Evolutionary conservation across 1,140 invertebrate species (phyloP).

Genomic region (Zaprionus capensis): DNA sequence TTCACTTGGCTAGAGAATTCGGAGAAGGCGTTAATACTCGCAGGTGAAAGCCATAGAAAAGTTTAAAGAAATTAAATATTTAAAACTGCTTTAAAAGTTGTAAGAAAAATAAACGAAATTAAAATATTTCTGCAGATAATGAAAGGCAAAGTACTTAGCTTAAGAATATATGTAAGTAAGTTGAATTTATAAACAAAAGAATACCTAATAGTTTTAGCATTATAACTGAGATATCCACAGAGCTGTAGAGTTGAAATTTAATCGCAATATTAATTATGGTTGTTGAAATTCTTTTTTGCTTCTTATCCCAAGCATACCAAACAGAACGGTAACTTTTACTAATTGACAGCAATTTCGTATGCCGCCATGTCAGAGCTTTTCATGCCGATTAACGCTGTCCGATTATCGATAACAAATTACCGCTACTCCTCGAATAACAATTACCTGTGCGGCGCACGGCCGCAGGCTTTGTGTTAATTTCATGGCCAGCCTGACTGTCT

Average conservation of each 20-base stretch:
- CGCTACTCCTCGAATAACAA: slow-evolving; percentile 39
- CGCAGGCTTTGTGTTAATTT: slow-evolving; percentile 44
- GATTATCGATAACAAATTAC: slow-evolving; percentile 36
- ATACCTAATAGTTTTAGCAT: no score
- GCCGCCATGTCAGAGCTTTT: slow-evolving; percentile 4
- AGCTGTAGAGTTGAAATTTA: no score
- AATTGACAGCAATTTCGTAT: slow-evolving; percentile 1
- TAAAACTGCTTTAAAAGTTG: no score
- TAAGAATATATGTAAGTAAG: no score
- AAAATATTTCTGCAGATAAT: no score
- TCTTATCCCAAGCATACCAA: no score
- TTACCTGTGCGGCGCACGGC: slow-evolving; percentile 28
- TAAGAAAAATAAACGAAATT: no score
- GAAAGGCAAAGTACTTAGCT: no score
- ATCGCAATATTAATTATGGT: no score
- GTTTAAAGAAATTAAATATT: not conserved
- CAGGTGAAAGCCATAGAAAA: not conserved
- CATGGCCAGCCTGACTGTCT: slow-evolving; percentile 28
- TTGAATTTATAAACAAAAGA: no score
- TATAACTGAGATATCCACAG: no score
- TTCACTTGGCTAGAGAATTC: not conserved
- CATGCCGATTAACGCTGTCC: slow-evolving; percentile 18
- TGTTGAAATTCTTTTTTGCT: no score
- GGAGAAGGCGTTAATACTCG: not conserved
- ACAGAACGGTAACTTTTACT: not conserved